Conservation (phyloP, 2,888 invertebrate species). For the Vanessa cardui region DNA sequence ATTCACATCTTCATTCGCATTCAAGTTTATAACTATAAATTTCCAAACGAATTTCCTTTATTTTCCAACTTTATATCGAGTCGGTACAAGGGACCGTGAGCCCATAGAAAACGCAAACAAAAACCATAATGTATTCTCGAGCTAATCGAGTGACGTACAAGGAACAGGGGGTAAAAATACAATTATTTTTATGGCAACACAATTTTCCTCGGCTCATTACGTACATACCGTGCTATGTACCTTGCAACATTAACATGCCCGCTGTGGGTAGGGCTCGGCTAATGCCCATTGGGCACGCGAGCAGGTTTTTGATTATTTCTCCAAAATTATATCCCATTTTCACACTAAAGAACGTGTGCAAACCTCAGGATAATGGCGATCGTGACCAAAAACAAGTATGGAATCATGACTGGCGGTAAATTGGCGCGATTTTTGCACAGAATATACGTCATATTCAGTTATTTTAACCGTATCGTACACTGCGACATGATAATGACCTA, state of each 20-base stretch:
- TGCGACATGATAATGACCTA: too few relatives aligned
- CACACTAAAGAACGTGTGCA: slow-evolving; percentile 72
- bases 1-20: too few relatives aligned
- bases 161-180: slow-evolving; percentile 63
- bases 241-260: slow-evolving; percentile 80
- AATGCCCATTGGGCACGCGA: slow-evolving; percentile 80
- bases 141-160: slow-evolving; percentile 43
- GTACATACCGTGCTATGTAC: slow-evolving; percentile 71
- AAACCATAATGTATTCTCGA: slow-evolving; percentile 38
- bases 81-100: slow-evolving; percentile 24
- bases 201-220: slow-evolving; percentile 82
- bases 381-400: slow-evolving; percentile 73
- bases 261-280: slow-evolving; percentile 72
- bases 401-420: slow-evolving; percentile 47
- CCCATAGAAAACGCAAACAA: slow-evolving; percentile 37
- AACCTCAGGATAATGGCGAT: slow-evolving; percentile 60
- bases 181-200: slow-evolving; percentile 83
- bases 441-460: slow-evolving; percentile 24
- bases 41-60: background rate
- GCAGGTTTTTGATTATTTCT: slow-evolving; percentile 79
- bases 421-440: slow-evolving; percentile 36
- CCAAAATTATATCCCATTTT: slow-evolving; percentile 82
- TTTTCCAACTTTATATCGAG: slow-evolving; percentile 2
- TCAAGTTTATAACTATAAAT: background rate
- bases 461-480: slow-evolving; percentile 24